A percentile compares a stretch with the other conserved stretches of the same genome.
phyloP scores from a whole-genome alignment of 2,113 vertebrate genomes.

The Asarcornis scutulata region DNA sequence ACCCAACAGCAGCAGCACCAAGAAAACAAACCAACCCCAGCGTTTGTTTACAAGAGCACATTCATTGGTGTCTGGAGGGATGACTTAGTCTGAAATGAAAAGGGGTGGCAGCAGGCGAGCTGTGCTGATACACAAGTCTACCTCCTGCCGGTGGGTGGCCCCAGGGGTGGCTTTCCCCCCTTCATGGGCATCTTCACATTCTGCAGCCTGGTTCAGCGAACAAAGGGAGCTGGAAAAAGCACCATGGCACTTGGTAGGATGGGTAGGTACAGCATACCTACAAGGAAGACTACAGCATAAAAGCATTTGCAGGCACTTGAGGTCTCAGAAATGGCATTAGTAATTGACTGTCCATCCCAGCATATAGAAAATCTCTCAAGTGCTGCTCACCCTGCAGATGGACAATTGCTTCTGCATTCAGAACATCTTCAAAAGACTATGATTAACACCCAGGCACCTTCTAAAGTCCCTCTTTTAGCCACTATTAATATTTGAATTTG shows the following conservation, averaged over 20 bases:
- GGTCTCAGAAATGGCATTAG: not conserved
- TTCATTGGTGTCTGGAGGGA: not conserved
- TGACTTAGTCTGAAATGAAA: constrained; percentile 19
- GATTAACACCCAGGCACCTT: not conserved
- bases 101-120: not conserved
- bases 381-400: not conserved
- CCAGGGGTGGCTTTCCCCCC: not conserved
- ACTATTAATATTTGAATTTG: not conserved
- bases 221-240: not conserved
- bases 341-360: not conserved
- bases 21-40: not conserved
- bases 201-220: not conserved
- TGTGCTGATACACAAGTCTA: constrained; percentile 18
- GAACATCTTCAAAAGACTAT: not conserved
- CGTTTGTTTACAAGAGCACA: constrained; percentile 29
- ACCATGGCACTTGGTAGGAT: not conserved
- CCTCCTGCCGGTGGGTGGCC: not conserved
- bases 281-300: not conserved
- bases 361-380: not conserved
- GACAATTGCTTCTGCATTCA: not conserved
- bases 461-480: not conserved
- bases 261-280: not conserved
- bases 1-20: not conserved
- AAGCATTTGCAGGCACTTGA: not conserved
- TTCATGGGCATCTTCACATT: not conserved